Evolutionary conservation across 2,888 invertebrate genomes (phyloP).

Genomic region (Magallana nippona): DNA sequence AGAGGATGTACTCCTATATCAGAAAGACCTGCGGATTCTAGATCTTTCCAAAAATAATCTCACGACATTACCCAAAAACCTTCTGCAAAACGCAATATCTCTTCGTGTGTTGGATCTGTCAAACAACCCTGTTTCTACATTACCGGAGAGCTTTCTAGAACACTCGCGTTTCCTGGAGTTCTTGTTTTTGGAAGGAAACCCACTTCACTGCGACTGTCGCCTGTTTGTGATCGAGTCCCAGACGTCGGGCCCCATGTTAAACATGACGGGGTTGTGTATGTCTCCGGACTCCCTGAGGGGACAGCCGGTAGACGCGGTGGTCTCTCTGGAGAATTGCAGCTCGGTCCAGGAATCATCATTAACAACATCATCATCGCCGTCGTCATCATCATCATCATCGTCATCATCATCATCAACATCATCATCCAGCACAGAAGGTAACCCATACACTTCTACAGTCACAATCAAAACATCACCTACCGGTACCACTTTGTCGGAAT

Average conservation of each 20-base stretch:
- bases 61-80: not conserved
- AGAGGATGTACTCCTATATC: not conserved
- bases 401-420: too few species aligned
- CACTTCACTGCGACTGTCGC: slow-evolving; percentile 40
- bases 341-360: too few species aligned
- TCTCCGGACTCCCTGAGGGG: not conserved
- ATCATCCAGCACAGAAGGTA: too few species aligned
- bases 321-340: too few species aligned
- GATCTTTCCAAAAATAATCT: slow-evolving; percentile 27
- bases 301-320: not conserved
- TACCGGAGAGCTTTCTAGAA: slow-evolving; percentile 15
- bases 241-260: not conserved
- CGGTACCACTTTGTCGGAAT: too few species aligned
- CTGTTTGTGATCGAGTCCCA: not conserved
- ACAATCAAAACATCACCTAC: too few species aligned
- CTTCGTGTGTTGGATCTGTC: slow-evolving; percentile 32
- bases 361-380: too few species aligned
- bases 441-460: too few species aligned
- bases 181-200: slow-evolving; percentile 22
- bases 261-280: not conserved
- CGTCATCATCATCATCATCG: too few species aligned
- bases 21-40: slow-evolving; percentile 25
- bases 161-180: slow-evolving; percentile 3
- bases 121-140: slow-evolving; percentile 15
- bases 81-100: slow-evolving; percentile 9